Evolutionary conservation across 2,888 invertebrate species (phyloP), one percentile per base, ranked within the genome.

Genomic region (Danaus chrysippus): DNA sequence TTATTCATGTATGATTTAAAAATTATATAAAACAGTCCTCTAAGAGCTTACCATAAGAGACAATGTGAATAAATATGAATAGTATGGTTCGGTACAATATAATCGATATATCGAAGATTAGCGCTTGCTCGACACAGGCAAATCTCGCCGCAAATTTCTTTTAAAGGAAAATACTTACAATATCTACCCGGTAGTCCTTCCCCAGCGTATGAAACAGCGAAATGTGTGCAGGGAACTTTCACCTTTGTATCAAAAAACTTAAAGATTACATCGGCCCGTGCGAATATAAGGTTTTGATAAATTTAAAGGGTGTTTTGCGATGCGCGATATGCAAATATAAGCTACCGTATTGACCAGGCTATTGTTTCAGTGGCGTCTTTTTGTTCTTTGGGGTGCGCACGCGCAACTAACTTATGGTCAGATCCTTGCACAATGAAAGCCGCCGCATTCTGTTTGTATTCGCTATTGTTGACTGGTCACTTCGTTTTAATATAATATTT

Each of bases 251-350:
- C 43, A 49, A 17, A 49, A 49, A 10, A 49, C 1, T 49, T 49
- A 17, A 49, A 49, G 49, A n/a, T 49, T 49, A 49, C 17, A 49
- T 11, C 17, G 17, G 17, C 3, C 15, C 17, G 17, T 49, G 15
- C 17, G 15, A 49, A 10, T 49, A 17, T 49, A 1, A 49, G 17
- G 10, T 15, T 17, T 12, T 42, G 42, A 23, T 60, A 54, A 44
- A 54, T 49, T 49, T 41, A 58, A 13, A 61, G 76, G 71, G 77
- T 74, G 69, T 72, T 57, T 46, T 41, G 71, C 76, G 85, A 84
- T 84, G 76, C 78, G 78, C 84, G 87, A 87, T 87, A 87, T 87
- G 87, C 85, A 77, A 87, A 87, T 87, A 67, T 57, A 70, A 71
- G 86, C 85, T 84, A 79, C 86, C 81, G 87, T 82, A 83, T 82